phyloP scores from a whole-genome alignment of 1,140 invertebrate genomes.

The Armadillidium nasatum region DNA sequence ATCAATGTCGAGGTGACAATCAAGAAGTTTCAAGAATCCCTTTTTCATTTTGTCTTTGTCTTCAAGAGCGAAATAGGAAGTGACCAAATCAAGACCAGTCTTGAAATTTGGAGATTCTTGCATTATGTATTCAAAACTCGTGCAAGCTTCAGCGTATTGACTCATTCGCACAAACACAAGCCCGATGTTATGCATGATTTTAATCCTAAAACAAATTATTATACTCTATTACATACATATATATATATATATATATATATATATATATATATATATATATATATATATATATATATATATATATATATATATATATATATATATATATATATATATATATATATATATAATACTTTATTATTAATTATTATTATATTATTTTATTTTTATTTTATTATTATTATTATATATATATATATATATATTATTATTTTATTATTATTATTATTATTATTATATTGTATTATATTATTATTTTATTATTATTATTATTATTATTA shows the following conservation, averaged over 20 bases:
- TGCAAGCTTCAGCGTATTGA: conserved; percentile 90
- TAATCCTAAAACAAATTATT: conserved; percentile 61
- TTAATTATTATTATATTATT: too few species aligned
- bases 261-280: not conserved
- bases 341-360: too few species aligned
- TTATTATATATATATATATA: too few species aligned
- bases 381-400: too few species aligned
- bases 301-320: conserved; percentile 6
- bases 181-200: conserved; percentile 98
- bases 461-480: too few species aligned
- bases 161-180: conserved; percentile 92
- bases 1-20: conserved; percentile 76
- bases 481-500: too few species aligned
- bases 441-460: too few species aligned
- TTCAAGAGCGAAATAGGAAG: conserved; percentile 88
- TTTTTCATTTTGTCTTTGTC: conserved; percentile 92
- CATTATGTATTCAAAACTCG: conserved; percentile 97
- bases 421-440: too few species aligned
- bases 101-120: conserved; percentile 86
- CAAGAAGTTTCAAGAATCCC: conserved; percentile 82
- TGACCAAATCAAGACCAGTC: conserved; percentile 78
- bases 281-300: conserved; percentile 6
- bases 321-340: too few species aligned
- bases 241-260: not conserved
- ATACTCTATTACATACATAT: too few species aligned